Evolutionary conservation across 2,888 invertebrate genomes (phyloP).

Genomic region (Physocephala rufipes): DNA sequence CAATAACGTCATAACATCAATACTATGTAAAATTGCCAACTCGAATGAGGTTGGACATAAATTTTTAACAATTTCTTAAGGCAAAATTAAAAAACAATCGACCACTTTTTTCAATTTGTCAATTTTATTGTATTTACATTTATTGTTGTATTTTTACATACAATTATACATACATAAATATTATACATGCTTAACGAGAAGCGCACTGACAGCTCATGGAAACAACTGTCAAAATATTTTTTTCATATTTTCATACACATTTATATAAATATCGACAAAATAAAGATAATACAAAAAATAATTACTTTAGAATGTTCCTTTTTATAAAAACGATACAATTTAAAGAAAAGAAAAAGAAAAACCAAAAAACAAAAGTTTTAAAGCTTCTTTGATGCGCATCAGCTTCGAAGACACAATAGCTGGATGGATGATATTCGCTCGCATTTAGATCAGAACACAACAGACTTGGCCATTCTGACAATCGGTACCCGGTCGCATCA

Average conservation of each 20-base stretch:
- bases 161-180: too few relatives aligned
- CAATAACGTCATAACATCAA: background rate
- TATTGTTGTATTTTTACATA: too few relatives aligned
- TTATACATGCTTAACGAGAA: conserved; percentile 24
- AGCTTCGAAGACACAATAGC: background rate
- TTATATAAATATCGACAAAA: conserved; percentile 21
- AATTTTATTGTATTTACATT: too few relatives aligned
- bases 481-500: conserved; percentile 59
- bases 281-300: conserved; percentile 24
- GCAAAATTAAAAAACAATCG: too few relatives aligned
- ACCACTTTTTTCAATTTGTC: too few relatives aligned
- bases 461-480: conserved; percentile 59
- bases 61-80: conserved; percentile 20
- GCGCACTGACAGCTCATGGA: conserved; percentile 27
- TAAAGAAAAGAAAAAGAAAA: background rate
- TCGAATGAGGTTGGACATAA: background rate
- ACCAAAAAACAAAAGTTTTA: conserved; percentile 2
- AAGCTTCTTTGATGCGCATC: conserved; percentile 25
- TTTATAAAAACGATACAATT: conserved; percentile 6
- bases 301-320: background rate
- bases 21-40: too few relatives aligned
- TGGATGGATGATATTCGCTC: background rate
- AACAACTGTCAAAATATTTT: conserved; percentile 22
- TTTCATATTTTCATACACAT: background rate
- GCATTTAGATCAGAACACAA: conserved; percentile 56